Conservation (phyloP, 2,797 vertebrate genomes). For the Aldrovandia affinis region DNA sequence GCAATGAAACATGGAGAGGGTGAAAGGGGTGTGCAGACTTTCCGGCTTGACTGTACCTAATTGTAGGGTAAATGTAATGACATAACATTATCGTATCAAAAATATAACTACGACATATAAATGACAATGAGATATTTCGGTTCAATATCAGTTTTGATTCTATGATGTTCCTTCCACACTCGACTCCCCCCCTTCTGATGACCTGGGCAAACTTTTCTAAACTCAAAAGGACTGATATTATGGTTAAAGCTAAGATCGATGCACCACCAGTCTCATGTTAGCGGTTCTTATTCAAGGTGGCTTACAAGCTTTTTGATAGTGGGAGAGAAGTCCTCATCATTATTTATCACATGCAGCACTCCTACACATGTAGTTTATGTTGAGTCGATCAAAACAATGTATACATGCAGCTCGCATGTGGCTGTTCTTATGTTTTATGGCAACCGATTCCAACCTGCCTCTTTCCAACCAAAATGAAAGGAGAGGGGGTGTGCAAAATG, state of each 20-base stretch:
- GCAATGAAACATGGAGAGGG: too few relatives aligned
- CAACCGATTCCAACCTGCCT: constrained; percentile 3
- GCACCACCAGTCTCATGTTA: not conserved
- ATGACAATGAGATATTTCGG: not conserved
- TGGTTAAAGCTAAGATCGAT: not conserved
- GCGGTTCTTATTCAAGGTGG: not conserved
- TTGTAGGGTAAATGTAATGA: constrained; percentile 6
- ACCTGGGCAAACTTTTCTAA: not conserved
- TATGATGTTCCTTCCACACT: not conserved
- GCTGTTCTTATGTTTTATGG: constrained; percentile 5
- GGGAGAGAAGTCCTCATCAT: not conserved
- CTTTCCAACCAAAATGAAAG: not conserved
- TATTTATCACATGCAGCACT: constrained; percentile 7
- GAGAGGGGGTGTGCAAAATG: constrained; percentile 4
- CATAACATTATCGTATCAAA: not conserved
- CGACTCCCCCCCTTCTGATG: not conserved
- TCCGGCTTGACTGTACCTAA: not conserved
- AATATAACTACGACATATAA: not conserved
- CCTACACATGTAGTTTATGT: not conserved
- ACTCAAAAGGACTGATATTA: not conserved
- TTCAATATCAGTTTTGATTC: not conserved
- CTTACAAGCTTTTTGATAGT: not conserved
- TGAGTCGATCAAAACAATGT: not conserved
- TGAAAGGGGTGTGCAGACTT: too few relatives aligned
- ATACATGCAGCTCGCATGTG: not conserved